Evolutionary conservation across 2,888 invertebrate genomes (phyloP), one percentile per base, ranked within the genome.

Genomic region (Podotricha telesiphe): DNA sequence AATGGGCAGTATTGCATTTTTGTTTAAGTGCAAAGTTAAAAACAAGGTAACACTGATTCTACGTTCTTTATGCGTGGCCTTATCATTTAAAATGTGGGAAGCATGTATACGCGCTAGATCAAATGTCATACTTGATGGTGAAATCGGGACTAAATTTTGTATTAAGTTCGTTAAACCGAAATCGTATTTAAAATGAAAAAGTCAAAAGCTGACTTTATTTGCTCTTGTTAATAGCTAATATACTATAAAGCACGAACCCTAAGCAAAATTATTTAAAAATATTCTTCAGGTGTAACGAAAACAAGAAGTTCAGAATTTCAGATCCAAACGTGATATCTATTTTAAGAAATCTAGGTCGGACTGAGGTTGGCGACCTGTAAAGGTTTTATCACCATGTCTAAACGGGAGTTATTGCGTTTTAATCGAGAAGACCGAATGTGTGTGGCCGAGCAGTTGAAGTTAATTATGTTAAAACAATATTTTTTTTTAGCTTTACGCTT

Each of bases 291-390:
- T 59, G 42, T 59, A 45, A 45, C 22, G n/a, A 59, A 59, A 22
- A n/a, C 20, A 13, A 45, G 10, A 11, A 37, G n/a, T 28, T 19
- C 20, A 51, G 55, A 66, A 64, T 68, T 73, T 64, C 68, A n/a
- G 70, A 71, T 73, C 65, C n/a, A 69, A 69, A 71, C 65, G 66
- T 63, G 70, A 63, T 72, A 72, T 74, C 76, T 77, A 78, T 79
- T 76, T 78, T 74, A 73, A 77, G 76, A 73, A 73, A 78, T 77
- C 72, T 79, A 75, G 81, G 79, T 78, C 80, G 78, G 68, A 69
- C 69, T 69, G 67, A 77, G 82, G 80, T 81, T 76, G 76, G 69
- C 76, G 81, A 82, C 79, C 81, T 71, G 73, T 53, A 71, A 76
- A 74, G 74, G 75, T 77, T 74, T 77, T 77, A 77, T 74, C 74